A percentile compares a stretch with the other conserved stretches of the same genome.
phyloP scores from a whole-genome alignment of 2,113 vertebrate genomes.

The Hemichromis elongatus region DNA sequence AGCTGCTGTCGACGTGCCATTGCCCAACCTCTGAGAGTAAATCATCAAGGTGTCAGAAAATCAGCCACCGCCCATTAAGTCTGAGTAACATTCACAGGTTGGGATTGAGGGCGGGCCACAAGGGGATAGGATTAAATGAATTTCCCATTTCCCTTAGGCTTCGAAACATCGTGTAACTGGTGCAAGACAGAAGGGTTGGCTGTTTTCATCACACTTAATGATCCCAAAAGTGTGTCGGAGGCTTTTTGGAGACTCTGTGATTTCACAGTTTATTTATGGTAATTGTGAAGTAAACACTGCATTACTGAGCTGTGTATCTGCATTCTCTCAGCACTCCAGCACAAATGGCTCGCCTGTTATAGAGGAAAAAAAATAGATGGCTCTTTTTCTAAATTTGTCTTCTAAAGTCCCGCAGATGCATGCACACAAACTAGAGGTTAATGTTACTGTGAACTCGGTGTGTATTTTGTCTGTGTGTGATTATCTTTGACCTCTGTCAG shows the following conservation, averaged over 20 bases:
- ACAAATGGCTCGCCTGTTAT: background rate
- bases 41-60: background rate
- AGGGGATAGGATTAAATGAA: constrained; percentile 55
- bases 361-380: background rate
- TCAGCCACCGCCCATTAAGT: background rate
- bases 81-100: constrained; percentile 14
- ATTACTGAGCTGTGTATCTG: background rate
- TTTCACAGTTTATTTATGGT: constrained; percentile 22
- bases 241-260: background rate
- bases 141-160: constrained; percentile 39
- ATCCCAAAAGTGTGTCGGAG: background rate
- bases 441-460: background rate
- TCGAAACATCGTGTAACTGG: constrained; percentile 45
- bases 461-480: constrained; percentile 43
- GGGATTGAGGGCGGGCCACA: constrained; percentile 21
- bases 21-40: background rate
- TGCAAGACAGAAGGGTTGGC: constrained; percentile 7
- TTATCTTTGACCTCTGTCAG: constrained; percentile 36
- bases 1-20: background rate
- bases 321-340: background rate
- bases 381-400: background rate
- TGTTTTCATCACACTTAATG: background rate
- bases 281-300: constrained; percentile 17
- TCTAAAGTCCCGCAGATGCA: background rate
- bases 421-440: background rate